phyloP scores from a whole-genome alignment of 2,797 vertebrate species.

The Sternotherus odoratus region DNA sequence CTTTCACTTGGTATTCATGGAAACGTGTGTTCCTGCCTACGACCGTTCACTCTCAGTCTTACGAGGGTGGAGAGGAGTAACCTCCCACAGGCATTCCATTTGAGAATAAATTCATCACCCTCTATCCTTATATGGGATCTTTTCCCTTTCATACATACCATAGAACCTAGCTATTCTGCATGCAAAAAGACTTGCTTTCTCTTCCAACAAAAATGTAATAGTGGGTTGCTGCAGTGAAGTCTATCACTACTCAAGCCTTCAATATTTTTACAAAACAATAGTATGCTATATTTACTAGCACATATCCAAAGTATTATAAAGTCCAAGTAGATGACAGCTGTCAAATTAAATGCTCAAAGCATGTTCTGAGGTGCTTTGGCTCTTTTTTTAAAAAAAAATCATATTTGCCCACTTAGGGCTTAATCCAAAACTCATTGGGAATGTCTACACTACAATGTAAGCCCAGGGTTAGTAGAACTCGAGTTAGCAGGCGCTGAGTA shows the following conservation, averaged over 20 bases:
- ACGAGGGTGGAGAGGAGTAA: background rate
- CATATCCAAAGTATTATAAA: background rate
- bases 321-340: background rate
- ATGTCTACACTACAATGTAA: background rate
- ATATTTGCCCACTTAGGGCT: background rate
- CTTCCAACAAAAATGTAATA: background rate
- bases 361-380: background rate
- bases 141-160: conserved; percentile 4
- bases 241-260: background rate
- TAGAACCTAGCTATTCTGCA: background rate
- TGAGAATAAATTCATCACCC: conserved; percentile 37
- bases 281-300: conserved; percentile 16
- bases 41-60: conserved; percentile 51
- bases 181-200: background rate
- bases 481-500: background rate
- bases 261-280: background rate
- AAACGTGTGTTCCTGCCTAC: conserved; percentile 11
- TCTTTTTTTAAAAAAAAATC: background rate
- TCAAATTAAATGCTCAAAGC: background rate
- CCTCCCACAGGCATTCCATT: conserved; percentile 2
- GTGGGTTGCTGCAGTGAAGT: background rate
- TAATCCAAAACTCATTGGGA: background rate
- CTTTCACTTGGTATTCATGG: conserved; percentile 42
- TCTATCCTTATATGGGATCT: conserved; percentile 5
- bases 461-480: background rate